Base-by-base conservation (phyloP, 1,140 invertebrate genomes). In the Gonioctena quinquepunctata region DNA sequence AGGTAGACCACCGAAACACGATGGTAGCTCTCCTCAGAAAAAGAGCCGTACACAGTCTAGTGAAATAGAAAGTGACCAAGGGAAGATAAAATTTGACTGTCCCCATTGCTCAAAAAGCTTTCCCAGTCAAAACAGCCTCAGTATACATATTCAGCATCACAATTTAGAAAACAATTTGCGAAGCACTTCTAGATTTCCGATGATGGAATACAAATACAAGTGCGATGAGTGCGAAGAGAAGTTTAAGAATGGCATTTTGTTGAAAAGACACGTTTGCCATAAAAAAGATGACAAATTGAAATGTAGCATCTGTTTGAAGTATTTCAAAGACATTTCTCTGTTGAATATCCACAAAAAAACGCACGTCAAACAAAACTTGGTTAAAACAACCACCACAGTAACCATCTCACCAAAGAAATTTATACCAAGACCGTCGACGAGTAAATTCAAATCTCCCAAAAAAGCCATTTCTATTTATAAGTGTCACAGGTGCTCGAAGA, bases 91-190 rank as follows among this genome's bases (percentile, higher is more conserved):
- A 64, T 56, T 86, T 74, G 77, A 73, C 59, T 90, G 89, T 77
- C 78, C 76, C 1, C 79, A 86, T 67, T 90, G 89, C 81, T 83
- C 84, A 64, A 86, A 86, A 65, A 79, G 77, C 21, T 90, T 90
- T 77, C 79, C 84, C 21, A 88, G 87, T 80, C 84, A 87, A 74
- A 85, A 85, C 70, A 87, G 86, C 76, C 82, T 90, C 22, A 87
- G 88, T 64, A 82, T 84, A 68, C 89, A 90, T 76, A 79, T 86
- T 66, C 72, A 79, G 16, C 78, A 78, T 67, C 79, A 81, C 68
- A 79, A 68, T 66, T 69, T 76, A 26, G 69, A 76, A 23, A 76
- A 78, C 60, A 74, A 54, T 21, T 57, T 77, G 22, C 71, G 70
- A 13, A 69, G 63, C 18, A 73, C 18, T 25, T n/a, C n/a, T n/a